Conservation (phyloP, 2,888 invertebrate genomes). For the Osmoderma eremita region DNA sequence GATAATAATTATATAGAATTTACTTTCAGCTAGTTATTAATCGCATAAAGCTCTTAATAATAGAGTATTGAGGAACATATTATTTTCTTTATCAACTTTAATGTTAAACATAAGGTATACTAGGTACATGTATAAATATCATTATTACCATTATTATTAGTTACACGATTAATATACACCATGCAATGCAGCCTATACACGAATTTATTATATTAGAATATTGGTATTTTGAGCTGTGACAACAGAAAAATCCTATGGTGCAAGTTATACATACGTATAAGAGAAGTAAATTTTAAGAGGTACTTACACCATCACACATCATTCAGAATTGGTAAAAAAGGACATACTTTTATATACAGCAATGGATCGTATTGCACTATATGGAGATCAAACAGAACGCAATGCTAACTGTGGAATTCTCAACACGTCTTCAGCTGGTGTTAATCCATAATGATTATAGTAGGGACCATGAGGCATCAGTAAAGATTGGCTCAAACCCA, state of each 20-base stretch:
- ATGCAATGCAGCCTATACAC: too few relatives aligned
- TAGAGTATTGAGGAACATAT: constrained; percentile 4
- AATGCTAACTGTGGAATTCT: constrained; percentile 59
- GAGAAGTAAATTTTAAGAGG: constrained; percentile 25
- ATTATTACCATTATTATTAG: not conserved
- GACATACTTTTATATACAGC: too few relatives aligned
- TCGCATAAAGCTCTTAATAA: too few relatives aligned
- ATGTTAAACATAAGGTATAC: not conserved
- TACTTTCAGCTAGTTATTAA: too few relatives aligned
- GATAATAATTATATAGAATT: too few relatives aligned
- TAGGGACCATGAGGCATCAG: constrained; percentile 56
- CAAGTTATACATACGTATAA: constrained; percentile 42
- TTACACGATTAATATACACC: constrained; percentile 3
- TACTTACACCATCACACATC: constrained; percentile 12
- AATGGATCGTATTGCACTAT: constrained; percentile 40
- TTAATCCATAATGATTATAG: constrained; percentile 57
- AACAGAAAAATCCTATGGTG: constrained; percentile 27
- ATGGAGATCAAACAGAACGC: constrained; percentile 53
- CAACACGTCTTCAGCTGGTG: constrained; percentile 58
- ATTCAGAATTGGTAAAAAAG: too few relatives aligned
- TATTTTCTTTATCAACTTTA: too few relatives aligned
- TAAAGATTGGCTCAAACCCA: constrained; percentile 57
- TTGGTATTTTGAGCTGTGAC: constrained; percentile 1
- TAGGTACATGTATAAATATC: not conserved
- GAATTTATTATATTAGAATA: too few relatives aligned